Percentiles rank a stretch among this genome's conserved stretches.
Conservation (phyloP, 2,797 vertebrate genomes). For the Ptychobarbus kaznakovi region DNA sequence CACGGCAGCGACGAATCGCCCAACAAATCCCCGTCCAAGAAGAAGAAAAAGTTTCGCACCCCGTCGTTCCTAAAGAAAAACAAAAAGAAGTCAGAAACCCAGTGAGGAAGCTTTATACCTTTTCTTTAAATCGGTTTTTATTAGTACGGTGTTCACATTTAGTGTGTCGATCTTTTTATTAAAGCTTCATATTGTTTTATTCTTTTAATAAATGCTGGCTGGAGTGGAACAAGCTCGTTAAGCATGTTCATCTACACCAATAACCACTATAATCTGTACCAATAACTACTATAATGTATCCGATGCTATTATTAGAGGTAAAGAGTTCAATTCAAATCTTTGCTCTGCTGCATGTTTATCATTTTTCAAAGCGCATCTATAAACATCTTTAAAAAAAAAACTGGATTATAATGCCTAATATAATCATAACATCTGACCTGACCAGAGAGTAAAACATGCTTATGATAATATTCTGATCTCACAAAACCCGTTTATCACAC, state of each 20-base stretch:
- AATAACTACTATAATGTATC: conserved; percentile 87
- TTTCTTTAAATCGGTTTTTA: conserved; percentile 64
- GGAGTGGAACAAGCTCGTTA: conserved; percentile 64
- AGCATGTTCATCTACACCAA: conserved; percentile 73
- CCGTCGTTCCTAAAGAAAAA: conserved; percentile 99
- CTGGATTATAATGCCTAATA: neutral
- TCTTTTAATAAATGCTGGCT: conserved; percentile 69
- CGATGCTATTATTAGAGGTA: conserved; percentile 58
- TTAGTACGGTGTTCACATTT: conserved; percentile 73
- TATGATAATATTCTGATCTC: neutral
- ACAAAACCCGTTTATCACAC: neutral
- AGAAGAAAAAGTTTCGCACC: conserved; percentile 99
- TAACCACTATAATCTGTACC: conserved; percentile 85
- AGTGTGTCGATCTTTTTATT: conserved; percentile 75
- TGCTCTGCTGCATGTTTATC: conserved; percentile 19
- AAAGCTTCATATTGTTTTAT: conserved; percentile 60
- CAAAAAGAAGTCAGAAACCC: conserved; percentile 96
- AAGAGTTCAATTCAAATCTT: conserved; percentile 56
- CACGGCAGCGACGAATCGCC: conserved; percentile 94
- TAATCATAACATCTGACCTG: neutral
- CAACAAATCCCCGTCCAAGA: conserved; percentile 98
- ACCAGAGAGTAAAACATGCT: neutral
- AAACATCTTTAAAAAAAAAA: neutral
- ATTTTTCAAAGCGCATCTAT: neutral
- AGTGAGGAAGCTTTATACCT: conserved; percentile 70